These are phyloP conservation scores for Pomacea maculata DNA, from an alignment of 1,140 invertebrate genomes.

Conservation along the genomic window DNA sequence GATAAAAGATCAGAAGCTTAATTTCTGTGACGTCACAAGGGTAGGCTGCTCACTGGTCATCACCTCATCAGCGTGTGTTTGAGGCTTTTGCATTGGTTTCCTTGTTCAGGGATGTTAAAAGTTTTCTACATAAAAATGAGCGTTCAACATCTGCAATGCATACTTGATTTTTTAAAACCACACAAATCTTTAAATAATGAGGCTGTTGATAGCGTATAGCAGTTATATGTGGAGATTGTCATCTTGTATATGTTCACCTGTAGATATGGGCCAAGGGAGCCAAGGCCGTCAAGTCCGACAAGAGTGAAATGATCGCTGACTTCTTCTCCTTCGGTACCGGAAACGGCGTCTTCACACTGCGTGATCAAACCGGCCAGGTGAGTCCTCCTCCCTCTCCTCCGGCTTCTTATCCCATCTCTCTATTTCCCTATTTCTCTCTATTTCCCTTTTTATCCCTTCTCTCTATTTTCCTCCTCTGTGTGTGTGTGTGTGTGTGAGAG, in stretches of 20 bases:
- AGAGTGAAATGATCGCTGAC: conserved; percentile 18
- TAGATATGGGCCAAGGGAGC: conserved; percentile 21
- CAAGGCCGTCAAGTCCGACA: conserved; percentile 2
- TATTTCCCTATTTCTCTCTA: background rate
- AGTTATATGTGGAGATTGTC: too few relatives aligned
- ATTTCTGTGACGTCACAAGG: too few relatives aligned
- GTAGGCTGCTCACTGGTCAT: too few relatives aligned
- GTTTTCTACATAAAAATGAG: too few relatives aligned
- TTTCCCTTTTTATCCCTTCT: background rate
- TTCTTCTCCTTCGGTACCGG: conserved; percentile 15
- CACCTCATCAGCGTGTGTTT: too few relatives aligned
- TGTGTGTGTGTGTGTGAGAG: conserved; percentile 13
- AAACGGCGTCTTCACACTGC: conserved; percentile 14
- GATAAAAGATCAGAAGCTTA: too few relatives aligned
- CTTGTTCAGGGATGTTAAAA: too few relatives aligned
- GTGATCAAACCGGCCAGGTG: conserved; percentile 15
- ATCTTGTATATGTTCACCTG: background rate
- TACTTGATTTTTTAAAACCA: too few relatives aligned
- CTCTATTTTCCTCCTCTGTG: background rate
- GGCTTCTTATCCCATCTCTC: background rate
- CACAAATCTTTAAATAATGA: too few relatives aligned
- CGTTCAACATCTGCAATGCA: too few relatives aligned
- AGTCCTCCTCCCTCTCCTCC: conserved; percentile 9
- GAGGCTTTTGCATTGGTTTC: too few relatives aligned
- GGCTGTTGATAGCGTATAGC: too few relatives aligned